Conservation (phyloP, 2,113 vertebrate species). For the Columbina picui region DNA sequence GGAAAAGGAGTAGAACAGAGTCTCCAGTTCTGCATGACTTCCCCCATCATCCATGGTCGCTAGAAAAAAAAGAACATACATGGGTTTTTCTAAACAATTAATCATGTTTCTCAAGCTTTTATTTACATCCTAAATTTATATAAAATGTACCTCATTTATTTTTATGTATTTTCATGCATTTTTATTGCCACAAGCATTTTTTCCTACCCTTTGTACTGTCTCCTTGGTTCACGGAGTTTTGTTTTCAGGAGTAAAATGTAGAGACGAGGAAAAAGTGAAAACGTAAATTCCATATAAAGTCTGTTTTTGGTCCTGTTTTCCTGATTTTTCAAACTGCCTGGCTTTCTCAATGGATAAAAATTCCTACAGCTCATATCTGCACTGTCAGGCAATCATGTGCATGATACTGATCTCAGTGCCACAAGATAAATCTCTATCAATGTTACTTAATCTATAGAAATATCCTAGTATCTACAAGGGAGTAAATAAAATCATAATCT, state of each 20-base stretch:
- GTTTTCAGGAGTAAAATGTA: background rate
- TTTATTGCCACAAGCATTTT: background rate
- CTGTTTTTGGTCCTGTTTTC: background rate
- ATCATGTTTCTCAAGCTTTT: background rate
- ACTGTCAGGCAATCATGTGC: background rate
- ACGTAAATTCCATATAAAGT: background rate
- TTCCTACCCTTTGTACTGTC: background rate
- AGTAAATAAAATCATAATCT: background rate
- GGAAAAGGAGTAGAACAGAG: background rate
- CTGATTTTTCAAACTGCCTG: background rate
- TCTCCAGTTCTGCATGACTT: fast-evolving
- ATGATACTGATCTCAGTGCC: background rate
- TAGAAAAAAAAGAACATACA: background rate
- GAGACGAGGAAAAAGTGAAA: background rate
- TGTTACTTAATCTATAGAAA: background rate
- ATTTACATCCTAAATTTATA: background rate
- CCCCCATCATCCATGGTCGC: background rate
- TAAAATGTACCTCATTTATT: background rate
- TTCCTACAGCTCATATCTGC: background rate
- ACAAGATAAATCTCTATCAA: background rate
- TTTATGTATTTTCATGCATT: background rate
- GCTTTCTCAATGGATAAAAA: background rate
- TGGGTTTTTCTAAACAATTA: background rate
- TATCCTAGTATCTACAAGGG: background rate
- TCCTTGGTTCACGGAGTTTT: background rate